phyloP scores from a whole-genome alignment of 2,797 vertebrate species.

The Trichosurus vulpecula region DNA sequence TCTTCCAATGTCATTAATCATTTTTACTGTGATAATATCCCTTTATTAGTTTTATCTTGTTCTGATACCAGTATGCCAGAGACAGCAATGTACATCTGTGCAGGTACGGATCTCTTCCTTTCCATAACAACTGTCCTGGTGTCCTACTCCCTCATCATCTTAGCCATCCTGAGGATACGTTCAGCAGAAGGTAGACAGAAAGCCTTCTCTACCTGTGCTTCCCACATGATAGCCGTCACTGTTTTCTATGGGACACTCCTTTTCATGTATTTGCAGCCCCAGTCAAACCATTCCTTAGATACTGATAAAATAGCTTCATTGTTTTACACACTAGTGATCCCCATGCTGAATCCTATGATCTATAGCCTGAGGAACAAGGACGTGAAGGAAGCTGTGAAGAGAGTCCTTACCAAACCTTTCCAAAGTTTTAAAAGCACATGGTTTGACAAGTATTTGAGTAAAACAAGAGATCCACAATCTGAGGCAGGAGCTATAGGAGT shows the following conservation, averaged over 20 bases:
- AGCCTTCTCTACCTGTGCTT: conserved; percentile 1
- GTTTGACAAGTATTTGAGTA: not conserved
- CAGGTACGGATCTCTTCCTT: not conserved
- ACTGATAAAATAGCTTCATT: conserved; percentile 41
- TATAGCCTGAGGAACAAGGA: conserved; percentile 9
- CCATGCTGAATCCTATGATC: conserved; percentile 42
- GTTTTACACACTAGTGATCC: conserved; percentile 43
- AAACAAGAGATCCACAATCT: not conserved
- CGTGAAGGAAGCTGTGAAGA: not conserved
- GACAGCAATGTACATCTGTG: conserved; percentile 20
- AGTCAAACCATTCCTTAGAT: conserved; percentile 10
- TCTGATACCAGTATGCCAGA: conserved; percentile 23
- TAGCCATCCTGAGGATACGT: conserved; percentile 20
- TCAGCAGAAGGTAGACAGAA: conserved; percentile 31
- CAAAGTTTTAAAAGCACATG: not conserved
- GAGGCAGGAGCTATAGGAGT: not conserved
- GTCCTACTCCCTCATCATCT: conserved; percentile 31
- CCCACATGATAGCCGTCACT: conserved; percentile 18
- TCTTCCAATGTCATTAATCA: conserved; percentile 5
- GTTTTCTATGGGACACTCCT: conserved; percentile 38
- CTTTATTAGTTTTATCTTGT: conserved; percentile 23
- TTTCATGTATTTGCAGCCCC: not conserved
- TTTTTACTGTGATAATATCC: conserved; percentile 34
- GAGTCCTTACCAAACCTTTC: not conserved
- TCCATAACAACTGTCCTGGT: conserved; percentile 1